Percentiles rank a stretch among this genome's conserved stretches.
Conservation (phyloP, 1,140 invertebrate genomes). For the Triops longicaudatus region DNA sequence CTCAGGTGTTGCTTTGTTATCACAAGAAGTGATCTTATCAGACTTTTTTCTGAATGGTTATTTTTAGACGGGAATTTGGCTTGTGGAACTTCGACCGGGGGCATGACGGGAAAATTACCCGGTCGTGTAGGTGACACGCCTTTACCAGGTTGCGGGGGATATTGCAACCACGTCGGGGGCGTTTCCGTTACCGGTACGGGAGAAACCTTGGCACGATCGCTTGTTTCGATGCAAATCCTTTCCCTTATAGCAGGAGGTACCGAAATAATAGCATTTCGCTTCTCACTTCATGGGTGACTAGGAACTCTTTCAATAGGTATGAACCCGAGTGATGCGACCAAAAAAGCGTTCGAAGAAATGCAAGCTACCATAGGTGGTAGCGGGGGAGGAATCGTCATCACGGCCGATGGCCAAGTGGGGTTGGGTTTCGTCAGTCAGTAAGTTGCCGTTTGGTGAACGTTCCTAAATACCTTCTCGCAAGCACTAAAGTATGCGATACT, state of each 20-base stretch:
- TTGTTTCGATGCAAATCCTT: slow-evolving; percentile 63
- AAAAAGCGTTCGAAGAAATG: slow-evolving; percentile 53
- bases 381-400: slow-evolving; percentile 66
- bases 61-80: slow-evolving; percentile 39
- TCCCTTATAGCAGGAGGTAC: slow-evolving; percentile 52
- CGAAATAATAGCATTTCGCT: slow-evolving; percentile 2
- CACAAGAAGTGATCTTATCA: no score
- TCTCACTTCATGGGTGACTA: background rate
- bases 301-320: slow-evolving; percentile 30
- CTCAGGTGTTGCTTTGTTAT: slow-evolving; percentile 12
- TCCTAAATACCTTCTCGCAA: background rate
- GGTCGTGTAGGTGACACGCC: slow-evolving; percentile 45
- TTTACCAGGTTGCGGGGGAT: slow-evolving; percentile 49
- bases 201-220: slow-evolving; percentile 61
- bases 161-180: slow-evolving; percentile 56
- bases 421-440: slow-evolving; percentile 46
- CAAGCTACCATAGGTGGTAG: slow-evolving; percentile 54
- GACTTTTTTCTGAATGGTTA: no score
- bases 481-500: background rate
- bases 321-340: slow-evolving; percentile 50
- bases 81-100: slow-evolving; percentile 46
- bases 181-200: slow-evolving; percentile 69
- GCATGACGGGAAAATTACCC: slow-evolving; percentile 41
- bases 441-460: background rate
- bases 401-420: slow-evolving; percentile 57